Evolutionary conservation across 2,888 invertebrate species (phyloP).

Genomic region (Philaethria dido): DNA sequence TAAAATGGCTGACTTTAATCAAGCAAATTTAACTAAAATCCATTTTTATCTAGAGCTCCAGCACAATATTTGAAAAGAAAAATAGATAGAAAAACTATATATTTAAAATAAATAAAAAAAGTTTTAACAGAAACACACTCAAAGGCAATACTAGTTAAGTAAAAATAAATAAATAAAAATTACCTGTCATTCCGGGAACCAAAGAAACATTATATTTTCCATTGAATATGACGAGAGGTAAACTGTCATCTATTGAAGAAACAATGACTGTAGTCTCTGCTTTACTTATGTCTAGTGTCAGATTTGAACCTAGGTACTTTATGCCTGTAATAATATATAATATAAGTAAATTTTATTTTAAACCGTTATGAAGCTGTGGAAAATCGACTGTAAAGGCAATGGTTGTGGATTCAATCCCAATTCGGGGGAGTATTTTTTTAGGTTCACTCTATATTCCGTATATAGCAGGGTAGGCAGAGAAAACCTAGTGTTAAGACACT

Average conservation of each 20-base stretch:
- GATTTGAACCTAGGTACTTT: slow-evolving; percentile 71
- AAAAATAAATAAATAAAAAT: slow-evolving; percentile 12
- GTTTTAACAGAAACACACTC: too few species aligned
- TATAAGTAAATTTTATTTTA: background rate
- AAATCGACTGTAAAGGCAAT: background rate
- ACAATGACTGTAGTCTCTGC: slow-evolving; percentile 61
- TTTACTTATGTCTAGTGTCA: slow-evolving; percentile 63
- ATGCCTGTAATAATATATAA: slow-evolving; percentile 57
- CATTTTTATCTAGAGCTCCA: too few species aligned
- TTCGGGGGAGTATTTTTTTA: too few species aligned
- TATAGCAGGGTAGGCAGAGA: too few species aligned
- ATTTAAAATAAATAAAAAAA: too few species aligned
- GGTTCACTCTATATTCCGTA: too few species aligned
- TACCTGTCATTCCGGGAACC: slow-evolving; percentile 69
- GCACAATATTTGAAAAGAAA: too few species aligned
- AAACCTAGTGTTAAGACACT: too few species aligned
- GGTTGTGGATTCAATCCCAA: background rate
- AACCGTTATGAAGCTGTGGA: background rate
- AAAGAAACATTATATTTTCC: slow-evolving; percentile 70
- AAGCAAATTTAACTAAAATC: too few species aligned
- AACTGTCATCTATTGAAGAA: slow-evolving; percentile 59
- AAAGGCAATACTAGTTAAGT: too few species aligned
- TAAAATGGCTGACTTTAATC: too few species aligned
- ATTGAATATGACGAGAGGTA: slow-evolving; percentile 65
- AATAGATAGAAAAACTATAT: too few species aligned